These are phyloP conservation scores for Cheilosia vernalis DNA, from an alignment of 2,888 invertebrate genomes.

Conservation along the genomic window DNA sequence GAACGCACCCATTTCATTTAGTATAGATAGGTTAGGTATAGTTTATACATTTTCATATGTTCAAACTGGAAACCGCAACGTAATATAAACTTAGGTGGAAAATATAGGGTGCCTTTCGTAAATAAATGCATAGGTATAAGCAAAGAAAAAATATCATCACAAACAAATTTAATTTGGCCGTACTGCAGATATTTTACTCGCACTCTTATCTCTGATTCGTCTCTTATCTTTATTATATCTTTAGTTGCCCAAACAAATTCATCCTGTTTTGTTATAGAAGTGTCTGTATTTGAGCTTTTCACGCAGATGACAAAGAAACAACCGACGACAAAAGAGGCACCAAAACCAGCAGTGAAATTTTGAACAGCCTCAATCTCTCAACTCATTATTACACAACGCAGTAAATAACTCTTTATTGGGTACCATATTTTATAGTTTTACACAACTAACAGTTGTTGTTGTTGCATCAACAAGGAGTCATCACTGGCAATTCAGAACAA, in stretches of 20 bases:
- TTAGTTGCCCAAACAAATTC: constrained; percentile 50
- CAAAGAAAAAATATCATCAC: background rate
- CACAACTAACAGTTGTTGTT: constrained; percentile 21
- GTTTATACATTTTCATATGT: no score
- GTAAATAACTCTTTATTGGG: constrained; percentile 40
- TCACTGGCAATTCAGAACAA: constrained; percentile 16
- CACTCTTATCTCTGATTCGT: constrained; percentile 20
- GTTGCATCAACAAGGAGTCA: constrained; percentile 43
- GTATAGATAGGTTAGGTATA: no score
- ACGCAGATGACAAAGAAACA: background rate
- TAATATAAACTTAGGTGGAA: no score
- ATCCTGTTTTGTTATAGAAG: constrained; percentile 31
- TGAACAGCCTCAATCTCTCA: constrained; percentile 24
- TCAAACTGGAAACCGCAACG: no score
- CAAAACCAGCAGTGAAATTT: constrained; percentile 27
- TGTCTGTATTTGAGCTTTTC: constrained; percentile 15
- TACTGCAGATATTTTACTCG: constrained; percentile 20
- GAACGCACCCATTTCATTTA: no score
- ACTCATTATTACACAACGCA: constrained; percentile 32
- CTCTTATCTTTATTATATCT: constrained; percentile 36
- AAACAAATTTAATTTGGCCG: background rate
- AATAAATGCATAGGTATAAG: background rate
- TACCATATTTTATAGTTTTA: constrained; percentile 46
- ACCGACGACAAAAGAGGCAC: constrained; percentile 16
- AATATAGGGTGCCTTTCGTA: no score